Percentiles rank a stretch among this genome's conserved stretches.
phyloP scores from a whole-genome alignment of 1,140 invertebrate species.

The Hesperophylax magnus region DNA sequence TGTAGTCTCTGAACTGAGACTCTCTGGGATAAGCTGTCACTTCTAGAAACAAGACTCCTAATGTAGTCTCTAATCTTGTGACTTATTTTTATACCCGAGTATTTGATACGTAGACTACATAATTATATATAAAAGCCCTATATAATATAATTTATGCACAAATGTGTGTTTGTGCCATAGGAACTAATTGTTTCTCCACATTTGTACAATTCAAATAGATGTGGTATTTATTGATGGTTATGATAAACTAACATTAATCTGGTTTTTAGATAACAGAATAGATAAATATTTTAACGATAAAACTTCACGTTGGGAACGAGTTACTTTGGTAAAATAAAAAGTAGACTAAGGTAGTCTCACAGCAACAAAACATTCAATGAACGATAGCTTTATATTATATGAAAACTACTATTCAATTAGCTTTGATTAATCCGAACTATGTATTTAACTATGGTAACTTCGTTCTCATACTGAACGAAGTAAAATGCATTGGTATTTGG shows the following conservation, averaged over 20 bases:
- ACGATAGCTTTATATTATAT: background rate
- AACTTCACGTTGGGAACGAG: slow-evolving; percentile 50
- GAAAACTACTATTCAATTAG: background rate
- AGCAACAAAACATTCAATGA: background rate
- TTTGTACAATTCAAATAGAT: slow-evolving; percentile 49
- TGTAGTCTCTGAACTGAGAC: slow-evolving; percentile 50
- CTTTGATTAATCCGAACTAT: background rate
- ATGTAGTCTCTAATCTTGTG: slow-evolving; percentile 56
- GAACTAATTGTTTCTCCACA: slow-evolving; percentile 36
- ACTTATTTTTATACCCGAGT: slow-evolving; percentile 57
- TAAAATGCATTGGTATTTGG: slow-evolving; percentile 59
- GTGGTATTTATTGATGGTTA: slow-evolving; percentile 51
- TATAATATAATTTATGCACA: slow-evolving; percentile 20
- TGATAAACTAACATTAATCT: slow-evolving; percentile 48
- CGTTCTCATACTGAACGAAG: slow-evolving; percentile 53
- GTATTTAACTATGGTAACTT: slow-evolving; percentile 21
- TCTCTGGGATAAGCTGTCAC: slow-evolving; percentile 48
- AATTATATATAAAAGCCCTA: slow-evolving; percentile 40
- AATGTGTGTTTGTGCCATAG: slow-evolving; percentile 9
- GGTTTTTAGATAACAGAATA: slow-evolving; percentile 55
- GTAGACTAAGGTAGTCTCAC: background rate
- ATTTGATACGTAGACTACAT: slow-evolving; percentile 46
- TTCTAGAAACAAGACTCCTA: slow-evolving; percentile 55
- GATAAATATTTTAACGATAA: slow-evolving; percentile 53
- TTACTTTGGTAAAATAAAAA: slow-evolving; percentile 24